Conservation (phyloP, 2,797 vertebrate genomes). For the Poeciliopsis paucimaculata region DNA sequence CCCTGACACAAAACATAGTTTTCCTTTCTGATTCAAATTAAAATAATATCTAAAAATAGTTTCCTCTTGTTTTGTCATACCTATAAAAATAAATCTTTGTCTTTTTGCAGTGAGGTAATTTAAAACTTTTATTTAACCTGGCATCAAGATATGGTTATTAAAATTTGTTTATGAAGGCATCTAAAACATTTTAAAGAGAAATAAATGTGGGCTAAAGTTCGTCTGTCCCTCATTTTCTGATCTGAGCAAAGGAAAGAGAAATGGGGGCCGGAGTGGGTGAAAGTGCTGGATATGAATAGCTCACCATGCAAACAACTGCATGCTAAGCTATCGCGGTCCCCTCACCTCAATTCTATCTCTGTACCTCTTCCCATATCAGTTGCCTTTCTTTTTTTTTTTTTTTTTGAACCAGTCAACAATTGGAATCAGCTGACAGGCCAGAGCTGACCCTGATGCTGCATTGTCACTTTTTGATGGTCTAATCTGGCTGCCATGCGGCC, state of each 20-base stretch:
- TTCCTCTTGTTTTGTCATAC: not conserved
- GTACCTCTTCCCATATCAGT: constrained; percentile 67
- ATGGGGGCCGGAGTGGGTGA: constrained; percentile 60
- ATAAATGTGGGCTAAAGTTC: constrained; percentile 44
- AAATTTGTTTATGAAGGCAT: constrained; percentile 7
- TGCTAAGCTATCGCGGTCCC: constrained; percentile 28
- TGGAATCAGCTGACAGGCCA: constrained; percentile 81
- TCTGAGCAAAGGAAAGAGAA: constrained; percentile 31
- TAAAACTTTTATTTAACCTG: constrained; percentile 12
- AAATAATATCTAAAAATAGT: not conserved
- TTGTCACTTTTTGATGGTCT: constrained; percentile 85
- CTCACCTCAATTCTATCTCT: constrained; percentile 51
- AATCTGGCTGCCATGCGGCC: constrained; percentile 82
- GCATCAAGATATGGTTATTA: constrained; percentile 10
- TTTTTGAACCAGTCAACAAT: constrained; percentile 80
- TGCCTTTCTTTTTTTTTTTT: constrained; percentile 84
- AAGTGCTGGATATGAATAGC: constrained; percentile 73
- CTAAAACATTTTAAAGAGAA: constrained; percentile 23
- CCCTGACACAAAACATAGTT: constrained; percentile 42
- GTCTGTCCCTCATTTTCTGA: constrained; percentile 32
- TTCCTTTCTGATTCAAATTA: constrained; percentile 47
- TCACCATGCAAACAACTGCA: constrained; percentile 45
- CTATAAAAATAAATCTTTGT: not conserved
- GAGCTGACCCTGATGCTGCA: constrained; percentile 79
- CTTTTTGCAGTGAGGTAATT: constrained; percentile 3